Base-by-base conservation (phyloP, 2,888 invertebrate genomes). In the Papilio protenor region DNA sequence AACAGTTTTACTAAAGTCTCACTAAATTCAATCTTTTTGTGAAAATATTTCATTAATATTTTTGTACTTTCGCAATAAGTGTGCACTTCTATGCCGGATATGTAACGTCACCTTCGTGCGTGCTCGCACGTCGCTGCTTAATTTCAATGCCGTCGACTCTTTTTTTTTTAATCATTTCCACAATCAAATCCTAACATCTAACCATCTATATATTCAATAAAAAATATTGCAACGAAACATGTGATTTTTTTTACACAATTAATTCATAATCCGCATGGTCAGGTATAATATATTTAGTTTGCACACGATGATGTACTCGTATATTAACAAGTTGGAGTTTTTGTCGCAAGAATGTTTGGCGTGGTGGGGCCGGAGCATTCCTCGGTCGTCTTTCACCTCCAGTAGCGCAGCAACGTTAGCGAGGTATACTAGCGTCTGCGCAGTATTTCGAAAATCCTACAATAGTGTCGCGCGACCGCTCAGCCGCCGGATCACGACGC, bases 401-500 rank as follows among this genome's bases (percentile, higher is more conserved):
- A 93, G 92, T 93, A 83, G 81, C 86, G 85, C 84, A 86, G 85
- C 87, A 87, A 84, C 90, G 82, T 81, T 85, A 88, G 84, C 81
- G 82, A 83, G 86, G 81, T 83, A 87, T 86, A 85, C 88, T 85
- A 90, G 92, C 85, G 83, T 87, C 85, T 83, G 66, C 80, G 81
- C 77, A 75, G 77, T 82, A 79, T 80, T 81, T 80, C 79, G 73
- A 80, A 80, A 75, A 76, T 52, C 59, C 52, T 18, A 73, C 33
- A 57, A 66, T 75, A 72, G 47, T 71, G 70, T 70, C 74, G 79
- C 61, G 23, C 52, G 49, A 23, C 2, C 49, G 23, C 81, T 78
- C 59, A 79, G 81, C 79, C 81, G 82, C 77, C 57, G n/a, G 66
- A 80, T 83, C 82, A 81, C 59, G 74, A 59, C 82, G 80, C 81